Conservation (phyloP, 2,888 invertebrate genomes). For the Nemapogon koenigi region DNA sequence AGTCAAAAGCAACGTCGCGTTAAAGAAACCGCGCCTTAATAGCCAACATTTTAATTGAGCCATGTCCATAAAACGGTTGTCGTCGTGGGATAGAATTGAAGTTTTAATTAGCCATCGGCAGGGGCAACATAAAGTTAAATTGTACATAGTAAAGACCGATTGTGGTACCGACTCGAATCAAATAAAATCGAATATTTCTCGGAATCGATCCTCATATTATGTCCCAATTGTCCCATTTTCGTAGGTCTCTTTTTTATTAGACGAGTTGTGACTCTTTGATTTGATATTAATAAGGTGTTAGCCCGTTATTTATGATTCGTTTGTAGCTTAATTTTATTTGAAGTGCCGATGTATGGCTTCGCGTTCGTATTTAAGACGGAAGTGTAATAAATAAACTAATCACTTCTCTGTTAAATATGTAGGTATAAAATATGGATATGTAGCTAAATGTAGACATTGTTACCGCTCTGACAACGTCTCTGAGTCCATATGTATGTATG, state of each 20-base stretch:
- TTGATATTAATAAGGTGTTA: neutral
- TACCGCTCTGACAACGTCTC: no score
- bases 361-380: no score
- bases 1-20: neutral
- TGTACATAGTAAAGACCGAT: constrained; percentile 6
- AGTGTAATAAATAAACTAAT: no score
- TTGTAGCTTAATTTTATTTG: no score
- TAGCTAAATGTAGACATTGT: no score
- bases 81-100: constrained; percentile 11
- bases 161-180: neutral
- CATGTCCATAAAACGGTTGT: constrained; percentile 12
- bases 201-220: no score
- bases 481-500: no score
- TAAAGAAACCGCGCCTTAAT: neutral
- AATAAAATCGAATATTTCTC: constrained; percentile 5
- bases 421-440: no score
- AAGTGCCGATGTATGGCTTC: no score
- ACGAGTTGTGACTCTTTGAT: neutral
- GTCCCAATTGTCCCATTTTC: neutral
- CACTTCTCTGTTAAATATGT: no score
- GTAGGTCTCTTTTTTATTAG: neutral
- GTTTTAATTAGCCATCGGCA: constrained; percentile 10
- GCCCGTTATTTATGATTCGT: neutral
- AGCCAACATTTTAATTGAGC: constrained; percentile 9
- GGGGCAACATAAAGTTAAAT: constrained; percentile 6